These are phyloP conservation scores for Diabrotica balteata DNA, from an alignment of 2,888 invertebrate species.

Conservation along the genomic window DNA sequence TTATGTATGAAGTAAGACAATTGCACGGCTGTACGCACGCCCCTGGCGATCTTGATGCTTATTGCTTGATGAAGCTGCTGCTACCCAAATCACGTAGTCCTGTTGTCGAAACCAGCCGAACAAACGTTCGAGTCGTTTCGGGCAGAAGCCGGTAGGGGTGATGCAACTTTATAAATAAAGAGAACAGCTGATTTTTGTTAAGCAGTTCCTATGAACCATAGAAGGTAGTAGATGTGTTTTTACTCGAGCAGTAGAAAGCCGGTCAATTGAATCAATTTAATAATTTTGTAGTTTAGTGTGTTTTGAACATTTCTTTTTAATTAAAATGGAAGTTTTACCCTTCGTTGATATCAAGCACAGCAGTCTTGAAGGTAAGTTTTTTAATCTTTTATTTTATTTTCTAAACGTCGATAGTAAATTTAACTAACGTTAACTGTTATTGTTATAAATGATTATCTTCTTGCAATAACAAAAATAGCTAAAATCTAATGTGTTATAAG, in stretches of 20 bases:
- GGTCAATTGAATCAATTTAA: constrained; percentile 36
- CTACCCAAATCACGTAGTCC: constrained; percentile 46
- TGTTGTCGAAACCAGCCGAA: constrained; percentile 54
- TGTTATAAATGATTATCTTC: neutral
- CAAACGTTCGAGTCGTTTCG: constrained; percentile 43
- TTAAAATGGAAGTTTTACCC: constrained; percentile 80
- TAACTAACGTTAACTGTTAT: neutral
- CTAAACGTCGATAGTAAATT: too few species aligned
- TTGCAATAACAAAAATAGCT: too few species aligned
- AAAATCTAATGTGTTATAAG: too few species aligned
- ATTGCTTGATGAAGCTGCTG: constrained; percentile 15
- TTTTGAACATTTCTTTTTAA: constrained; percentile 11
- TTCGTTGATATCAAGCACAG: constrained; percentile 78
- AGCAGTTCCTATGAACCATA: constrained; percentile 38
- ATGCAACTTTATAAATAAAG: constrained; percentile 62
- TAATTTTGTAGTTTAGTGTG: constrained; percentile 41
- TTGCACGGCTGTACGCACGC: constrained; percentile 7
- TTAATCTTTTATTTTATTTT: neutral
- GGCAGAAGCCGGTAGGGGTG: constrained; percentile 41
- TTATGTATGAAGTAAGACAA: constrained; percentile 6
- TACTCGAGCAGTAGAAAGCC: constrained; percentile 40
- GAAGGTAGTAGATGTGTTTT: constrained; percentile 20
- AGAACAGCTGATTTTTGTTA: constrained; percentile 50
- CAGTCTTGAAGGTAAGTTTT: constrained; percentile 44
- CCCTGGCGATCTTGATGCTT: constrained; percentile 21